These are phyloP conservation scores for Stercorarius parasiticus DNA, from an alignment of 2,113 vertebrate genomes.

Conservation along the genomic window DNA sequence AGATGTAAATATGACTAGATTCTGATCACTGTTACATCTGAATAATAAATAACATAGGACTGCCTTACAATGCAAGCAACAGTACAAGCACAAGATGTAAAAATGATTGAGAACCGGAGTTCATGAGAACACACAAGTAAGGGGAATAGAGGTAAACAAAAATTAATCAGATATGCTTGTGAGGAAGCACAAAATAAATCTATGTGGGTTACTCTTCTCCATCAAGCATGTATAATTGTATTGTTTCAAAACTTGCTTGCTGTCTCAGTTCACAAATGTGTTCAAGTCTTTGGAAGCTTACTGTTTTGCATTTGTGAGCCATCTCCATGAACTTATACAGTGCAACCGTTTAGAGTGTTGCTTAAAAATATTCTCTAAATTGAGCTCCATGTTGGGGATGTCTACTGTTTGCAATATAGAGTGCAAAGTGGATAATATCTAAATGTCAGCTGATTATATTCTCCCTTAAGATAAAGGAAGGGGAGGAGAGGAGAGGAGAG, in stretches of 20 bases:
- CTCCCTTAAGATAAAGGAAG: neutral
- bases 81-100: neutral
- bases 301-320: neutral
- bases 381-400: neutral
- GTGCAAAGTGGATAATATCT: neutral
- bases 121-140: slow-evolving; percentile 15
- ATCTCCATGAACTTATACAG: neutral
- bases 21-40: neutral
- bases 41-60: neutral
- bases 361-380: neutral
- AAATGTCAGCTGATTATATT: neutral
- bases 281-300: neutral
- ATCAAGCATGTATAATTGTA: neutral
- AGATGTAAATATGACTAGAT: neutral
- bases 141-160: neutral
- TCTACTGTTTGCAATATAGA: neutral
- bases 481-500: rapidly evolving
- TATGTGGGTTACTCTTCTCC: neutral
- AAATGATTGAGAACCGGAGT: slow-evolving; percentile 11
- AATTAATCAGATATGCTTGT: slow-evolving; percentile 16
- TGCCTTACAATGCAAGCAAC: neutral
- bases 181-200: neutral
- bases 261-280: neutral
- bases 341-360: neutral
- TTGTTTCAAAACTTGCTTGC: neutral